phyloP scores from a whole-genome alignment of 2,113 vertebrate species.

The Pseudopipra pipra region DNA sequence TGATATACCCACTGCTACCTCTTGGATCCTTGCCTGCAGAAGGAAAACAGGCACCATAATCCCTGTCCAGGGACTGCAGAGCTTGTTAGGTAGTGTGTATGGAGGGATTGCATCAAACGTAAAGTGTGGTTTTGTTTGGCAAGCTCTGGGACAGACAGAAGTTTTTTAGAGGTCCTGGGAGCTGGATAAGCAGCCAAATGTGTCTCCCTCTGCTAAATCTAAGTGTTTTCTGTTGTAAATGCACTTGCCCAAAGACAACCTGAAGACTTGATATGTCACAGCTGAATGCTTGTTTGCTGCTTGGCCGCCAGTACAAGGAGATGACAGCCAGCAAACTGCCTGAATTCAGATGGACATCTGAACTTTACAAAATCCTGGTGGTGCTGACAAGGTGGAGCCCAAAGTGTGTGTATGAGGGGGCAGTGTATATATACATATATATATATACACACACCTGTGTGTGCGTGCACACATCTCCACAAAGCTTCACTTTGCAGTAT shows the following conservation, averaged over 20 bases:
- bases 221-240: neutral
- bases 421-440: neutral
- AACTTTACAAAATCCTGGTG: neutral
- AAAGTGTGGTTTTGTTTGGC: neutral
- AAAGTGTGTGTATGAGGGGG: neutral
- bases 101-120: neutral
- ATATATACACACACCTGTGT: neutral
- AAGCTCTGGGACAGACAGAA: neutral
- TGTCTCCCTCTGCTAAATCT: neutral
- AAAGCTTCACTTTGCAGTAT: neutral
- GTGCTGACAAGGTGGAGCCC: neutral
- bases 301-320: neutral
- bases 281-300: neutral
- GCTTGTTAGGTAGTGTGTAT: neutral
- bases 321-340: rapidly evolving
- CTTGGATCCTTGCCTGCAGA: neutral
- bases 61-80: too few relatives aligned
- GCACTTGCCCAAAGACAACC: neutral
- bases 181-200: neutral
- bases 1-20: neutral
- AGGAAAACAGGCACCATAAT: neutral
- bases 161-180: neutral
- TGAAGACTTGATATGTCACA: neutral
- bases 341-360: neutral
- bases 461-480: too few relatives aligned